Conservation (phyloP, 2,797 vertebrate species). For the Chiloscyllium punctatum region DNA sequence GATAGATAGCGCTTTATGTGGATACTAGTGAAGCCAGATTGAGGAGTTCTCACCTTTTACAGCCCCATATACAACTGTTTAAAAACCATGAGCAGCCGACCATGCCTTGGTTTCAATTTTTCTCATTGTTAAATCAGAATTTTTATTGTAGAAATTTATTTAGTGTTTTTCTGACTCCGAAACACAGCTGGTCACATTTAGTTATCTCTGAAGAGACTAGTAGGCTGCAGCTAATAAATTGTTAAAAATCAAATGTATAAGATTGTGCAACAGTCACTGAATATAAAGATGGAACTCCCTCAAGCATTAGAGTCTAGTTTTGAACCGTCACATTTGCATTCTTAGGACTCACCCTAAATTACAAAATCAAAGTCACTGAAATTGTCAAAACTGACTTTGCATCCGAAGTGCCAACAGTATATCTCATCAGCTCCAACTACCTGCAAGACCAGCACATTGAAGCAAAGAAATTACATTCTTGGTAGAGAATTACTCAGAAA, state of each 20-base stretch:
- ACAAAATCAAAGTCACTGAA: background rate
- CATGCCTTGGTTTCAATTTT: background rate
- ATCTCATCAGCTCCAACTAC: background rate
- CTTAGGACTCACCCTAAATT: background rate
- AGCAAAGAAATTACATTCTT: background rate
- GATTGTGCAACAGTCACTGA: background rate
- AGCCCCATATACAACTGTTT: background rate
- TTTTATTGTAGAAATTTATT: background rate
- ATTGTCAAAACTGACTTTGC: background rate
- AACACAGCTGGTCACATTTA: background rate
- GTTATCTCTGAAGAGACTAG: background rate
- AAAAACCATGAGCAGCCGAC: background rate
- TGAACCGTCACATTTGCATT: background rate
- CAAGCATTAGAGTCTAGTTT: background rate
- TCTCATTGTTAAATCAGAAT: background rate
- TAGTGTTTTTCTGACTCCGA: background rate
- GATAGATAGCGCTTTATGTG: background rate
- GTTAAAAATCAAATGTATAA: background rate
- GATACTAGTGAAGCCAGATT: background rate
- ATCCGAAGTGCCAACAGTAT: background rate
- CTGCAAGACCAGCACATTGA: background rate
- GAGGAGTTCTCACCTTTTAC: background rate
- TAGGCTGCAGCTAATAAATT: background rate
- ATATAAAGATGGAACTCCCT: background rate
- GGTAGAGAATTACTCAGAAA: background rate